Evolutionary conservation across 2,888 invertebrate species (phyloP).

Genomic region (Zaprionus obscuricornis): DNA sequence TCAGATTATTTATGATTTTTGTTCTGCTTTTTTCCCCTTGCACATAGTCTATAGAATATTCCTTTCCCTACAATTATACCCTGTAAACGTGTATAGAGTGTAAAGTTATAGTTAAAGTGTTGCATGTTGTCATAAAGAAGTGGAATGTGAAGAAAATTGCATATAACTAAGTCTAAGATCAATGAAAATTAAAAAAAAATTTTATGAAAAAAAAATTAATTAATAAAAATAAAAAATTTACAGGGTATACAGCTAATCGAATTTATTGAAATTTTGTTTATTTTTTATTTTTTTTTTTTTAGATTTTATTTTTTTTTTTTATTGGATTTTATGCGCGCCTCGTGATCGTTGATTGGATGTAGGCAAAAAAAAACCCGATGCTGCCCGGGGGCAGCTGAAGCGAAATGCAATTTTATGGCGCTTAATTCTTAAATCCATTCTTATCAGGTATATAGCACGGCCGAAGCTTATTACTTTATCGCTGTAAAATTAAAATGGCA

Average conservation of each 20-base stretch:
- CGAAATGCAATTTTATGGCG: constrained; percentile 78
- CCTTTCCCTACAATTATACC: no score
- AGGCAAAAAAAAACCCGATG: no score
- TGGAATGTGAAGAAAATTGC: no score
- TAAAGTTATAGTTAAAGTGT: no score
- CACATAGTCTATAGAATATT: constrained; percentile 20
- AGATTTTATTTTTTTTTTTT: constrained; percentile 19
- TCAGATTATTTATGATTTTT: constrained; percentile 70
- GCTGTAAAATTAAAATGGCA: constrained; percentile 58
- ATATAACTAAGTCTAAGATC: no score
- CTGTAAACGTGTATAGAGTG: no score
- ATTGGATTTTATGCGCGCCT: constrained; percentile 24
- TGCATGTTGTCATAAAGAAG: no score
- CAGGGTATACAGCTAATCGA: no score
- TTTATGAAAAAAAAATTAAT: no score
- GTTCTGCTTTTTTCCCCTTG: constrained; percentile 23
- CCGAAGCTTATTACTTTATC: constrained; percentile 61
- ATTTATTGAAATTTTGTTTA: no score
- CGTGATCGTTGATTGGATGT: constrained; percentile 54
- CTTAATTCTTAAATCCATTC: constrained; percentile 74
- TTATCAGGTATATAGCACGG: constrained; percentile 47
- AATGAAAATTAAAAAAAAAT: no score
- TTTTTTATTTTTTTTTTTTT: constrained; percentile 44
- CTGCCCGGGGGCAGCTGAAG: neutral
- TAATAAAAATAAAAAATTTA: no score